Evolutionary conservation across 2,797 vertebrate species (phyloP), one percentile per base, ranked within the genome.

Genomic region (Anabacerthia variegaticeps): DNA sequence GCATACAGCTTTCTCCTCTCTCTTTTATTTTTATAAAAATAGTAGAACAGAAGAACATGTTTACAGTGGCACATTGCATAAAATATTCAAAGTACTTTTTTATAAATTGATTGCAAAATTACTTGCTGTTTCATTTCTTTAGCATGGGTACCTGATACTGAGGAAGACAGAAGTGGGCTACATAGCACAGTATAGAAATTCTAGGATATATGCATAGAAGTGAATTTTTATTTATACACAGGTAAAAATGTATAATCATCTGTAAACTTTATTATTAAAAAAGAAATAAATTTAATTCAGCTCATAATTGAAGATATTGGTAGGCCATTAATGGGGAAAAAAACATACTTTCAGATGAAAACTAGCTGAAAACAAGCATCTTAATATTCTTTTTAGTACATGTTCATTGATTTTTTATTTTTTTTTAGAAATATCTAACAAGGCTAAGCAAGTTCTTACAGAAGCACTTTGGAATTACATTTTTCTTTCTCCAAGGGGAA

Each of bases 61-160:
- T 93, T 93, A 73, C 63, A 81, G 49, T 21, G 34, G n/a, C 8
- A 26, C n/a, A 76, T 58, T 55, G 41, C n/a, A 76, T 88, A 49
- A 93, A 95, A 82, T 76, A 93, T 72, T 91, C 51, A 36, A 66
- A 59, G 32, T 69, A 37, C 24, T 68, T 92, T 73, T 92, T 84
- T 81, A 73, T 73, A 69, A 90, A 75, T 56, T 46, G 0, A 78
- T 95, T 73, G 66, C 86, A 34, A 80, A 89, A 92, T 49, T 80
- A 39, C 24, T 84, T 84, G 30, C 27, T 71, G 17, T 37, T 84
- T 71, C 0, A 5, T 86, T 95, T 93, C 43, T 75, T 91, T 85
- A 92, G 68, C 19, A 34, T 17, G 24, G 20, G 27, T 51, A 39
- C 34, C 23, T 49, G 39, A 28, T 43, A 44, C 46, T 76, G 44